phyloP scores from a whole-genome alignment of 2,113 vertebrate species.

The Nicator chloris region DNA sequence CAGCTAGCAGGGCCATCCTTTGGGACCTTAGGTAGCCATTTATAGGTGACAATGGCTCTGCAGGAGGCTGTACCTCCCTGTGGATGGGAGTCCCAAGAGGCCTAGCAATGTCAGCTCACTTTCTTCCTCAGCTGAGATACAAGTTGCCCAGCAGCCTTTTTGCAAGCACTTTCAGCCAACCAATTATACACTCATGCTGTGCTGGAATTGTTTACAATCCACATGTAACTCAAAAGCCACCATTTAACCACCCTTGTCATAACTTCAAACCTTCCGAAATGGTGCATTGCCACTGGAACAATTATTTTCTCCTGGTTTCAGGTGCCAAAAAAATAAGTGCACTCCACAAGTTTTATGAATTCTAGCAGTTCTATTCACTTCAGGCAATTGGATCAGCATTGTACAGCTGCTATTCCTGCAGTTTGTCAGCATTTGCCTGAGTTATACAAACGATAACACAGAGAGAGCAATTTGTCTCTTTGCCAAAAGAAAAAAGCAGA shows the following conservation, averaged over 20 bases:
- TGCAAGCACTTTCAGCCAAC: not conserved
- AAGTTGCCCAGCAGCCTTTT: not conserved
- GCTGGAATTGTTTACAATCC: not conserved
- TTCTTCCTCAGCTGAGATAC: not conserved
- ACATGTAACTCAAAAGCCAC: not conserved
- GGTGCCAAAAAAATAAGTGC: not conserved
- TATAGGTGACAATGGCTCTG: not conserved
- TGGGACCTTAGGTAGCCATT: not conserved
- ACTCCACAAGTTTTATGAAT: not conserved
- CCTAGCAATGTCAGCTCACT: not conserved
- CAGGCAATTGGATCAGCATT: not conserved
- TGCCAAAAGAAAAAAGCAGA: not conserved
- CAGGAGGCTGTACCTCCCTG: not conserved
- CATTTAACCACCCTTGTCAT: not conserved
- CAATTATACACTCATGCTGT: not conserved
- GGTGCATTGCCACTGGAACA: not conserved
- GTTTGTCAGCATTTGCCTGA: constrained; percentile 30
- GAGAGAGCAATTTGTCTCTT: not conserved
- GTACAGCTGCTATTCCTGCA: not conserved
- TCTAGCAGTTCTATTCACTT: not conserved
- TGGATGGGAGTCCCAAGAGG: not conserved
- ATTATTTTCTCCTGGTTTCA: not conserved
- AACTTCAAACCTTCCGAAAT: not conserved
- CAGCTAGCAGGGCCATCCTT: not conserved
- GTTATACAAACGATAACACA: constrained; percentile 1